Evolutionary conservation across 2,113 vertebrate genomes (phyloP).

Genomic region (Cynopterus brachyotis): DNA sequence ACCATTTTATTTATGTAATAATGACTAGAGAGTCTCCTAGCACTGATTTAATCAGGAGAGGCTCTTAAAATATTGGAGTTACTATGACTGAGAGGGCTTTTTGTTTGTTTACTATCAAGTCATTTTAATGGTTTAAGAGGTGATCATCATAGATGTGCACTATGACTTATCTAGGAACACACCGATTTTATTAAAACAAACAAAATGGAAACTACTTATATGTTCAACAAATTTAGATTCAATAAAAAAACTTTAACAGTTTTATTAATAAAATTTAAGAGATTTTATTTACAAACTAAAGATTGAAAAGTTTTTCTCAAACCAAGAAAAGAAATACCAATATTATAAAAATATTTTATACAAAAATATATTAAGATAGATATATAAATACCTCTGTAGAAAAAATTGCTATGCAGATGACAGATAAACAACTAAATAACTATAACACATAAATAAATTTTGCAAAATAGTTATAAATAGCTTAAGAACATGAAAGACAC

Average conservation of each 20-base stretch:
- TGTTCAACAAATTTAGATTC: neutral
- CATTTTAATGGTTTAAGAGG: neutral
- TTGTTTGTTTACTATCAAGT: neutral
- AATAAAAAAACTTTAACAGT: neutral
- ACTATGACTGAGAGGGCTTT: neutral
- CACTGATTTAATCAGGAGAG: neutral
- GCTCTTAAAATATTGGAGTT: neutral
- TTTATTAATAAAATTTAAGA: neutral
- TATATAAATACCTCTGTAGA: neutral
- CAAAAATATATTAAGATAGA: neutral
- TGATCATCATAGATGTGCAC: neutral
- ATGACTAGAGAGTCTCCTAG: neutral
- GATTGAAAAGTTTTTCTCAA: neutral
- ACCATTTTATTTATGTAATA: neutral
- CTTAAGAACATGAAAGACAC: neutral
- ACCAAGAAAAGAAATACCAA: neutral
- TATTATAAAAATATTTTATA: neutral
- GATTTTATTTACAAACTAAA: neutral
- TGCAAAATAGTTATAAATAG: neutral
- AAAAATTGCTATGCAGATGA: neutral
- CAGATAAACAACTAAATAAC: neutral
- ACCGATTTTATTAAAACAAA: neutral
- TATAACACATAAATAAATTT: neutral
- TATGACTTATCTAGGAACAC: neutral
- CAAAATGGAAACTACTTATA: neutral